Evolutionary conservation across 2,797 vertebrate genomes (phyloP).

Genomic region (Macropodus opercularis): DNA sequence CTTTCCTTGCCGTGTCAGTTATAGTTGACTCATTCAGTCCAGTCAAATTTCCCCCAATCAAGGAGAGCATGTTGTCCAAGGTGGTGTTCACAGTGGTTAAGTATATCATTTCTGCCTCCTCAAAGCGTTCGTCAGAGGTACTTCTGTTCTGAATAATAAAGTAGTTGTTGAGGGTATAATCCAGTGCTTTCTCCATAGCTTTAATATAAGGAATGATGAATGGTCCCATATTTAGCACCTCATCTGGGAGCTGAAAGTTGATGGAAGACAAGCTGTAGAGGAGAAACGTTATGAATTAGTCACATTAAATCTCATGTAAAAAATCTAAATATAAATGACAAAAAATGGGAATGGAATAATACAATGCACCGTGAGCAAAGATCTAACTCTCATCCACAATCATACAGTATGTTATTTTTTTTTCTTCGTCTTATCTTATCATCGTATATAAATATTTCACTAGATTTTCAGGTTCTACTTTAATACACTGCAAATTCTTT

Average conservation of each 20-base stretch:
- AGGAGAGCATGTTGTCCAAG: background rate
- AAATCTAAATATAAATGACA: background rate
- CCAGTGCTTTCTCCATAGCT: constrained; percentile 51
- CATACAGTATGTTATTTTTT: too few species aligned
- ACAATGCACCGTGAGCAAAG: background rate
- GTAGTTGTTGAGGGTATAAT: constrained; percentile 61
- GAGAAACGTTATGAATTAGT: constrained; percentile 12
- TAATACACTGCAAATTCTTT: too few species aligned
- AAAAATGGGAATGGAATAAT: background rate
- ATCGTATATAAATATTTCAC: too few species aligned
- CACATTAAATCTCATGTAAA: background rate
- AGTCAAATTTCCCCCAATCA: too few species aligned
- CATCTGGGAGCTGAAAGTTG: constrained; percentile 53
- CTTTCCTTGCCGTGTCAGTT: too few species aligned
- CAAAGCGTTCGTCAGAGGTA: constrained; percentile 46
- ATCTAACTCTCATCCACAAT: background rate
- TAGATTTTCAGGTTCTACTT: too few species aligned
- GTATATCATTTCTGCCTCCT: constrained; percentile 60
- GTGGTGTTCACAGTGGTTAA: constrained; percentile 48
- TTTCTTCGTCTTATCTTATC: too few species aligned
- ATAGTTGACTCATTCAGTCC: too few species aligned
- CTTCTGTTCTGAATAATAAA: constrained; percentile 34
- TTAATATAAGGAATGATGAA: constrained; percentile 46
- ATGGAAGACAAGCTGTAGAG: constrained; percentile 64
- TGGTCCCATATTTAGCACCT: constrained; percentile 46